Evolutionary conservation across 2,888 invertebrate species (phyloP), one percentile per base, ranked within the genome.

Genomic region (Gibbula magus): DNA sequence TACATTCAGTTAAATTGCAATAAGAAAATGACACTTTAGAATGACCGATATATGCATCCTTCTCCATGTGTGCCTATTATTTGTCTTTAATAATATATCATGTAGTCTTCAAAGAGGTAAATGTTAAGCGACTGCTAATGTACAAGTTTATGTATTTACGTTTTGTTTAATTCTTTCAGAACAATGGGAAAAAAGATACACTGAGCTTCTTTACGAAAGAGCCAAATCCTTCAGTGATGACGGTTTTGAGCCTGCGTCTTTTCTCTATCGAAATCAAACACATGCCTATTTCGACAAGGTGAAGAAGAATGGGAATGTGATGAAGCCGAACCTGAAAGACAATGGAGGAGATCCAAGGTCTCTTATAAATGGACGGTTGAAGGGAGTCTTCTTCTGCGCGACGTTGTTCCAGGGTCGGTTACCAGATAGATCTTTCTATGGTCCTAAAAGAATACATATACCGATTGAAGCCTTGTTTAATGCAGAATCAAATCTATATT

Each of bases 361-460:
- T 7, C 29, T 22, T n/a, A 75, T 75, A 18, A 75, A 75, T 51
- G 29, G 52, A 8, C 45, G 8, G 25, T 29, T 53, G 10, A 2
- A 75, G 18, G 75, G 75, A 51, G 25, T 75, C 10, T 75, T 75
- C 25, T 75, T 75, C n/a, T 16, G n/a, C 20, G 75, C 51, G n/a
- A 51, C 75, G 1, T 52, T 52, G 13, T 18, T 18, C n/a, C 2
- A 10, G n/a, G 53, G 53, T 18, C 2, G 18, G 0, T 20, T 52
- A 53, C 75, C 75, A 45, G 10, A 39, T 2, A 22, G 13, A 18
- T 52, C 25, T 16, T 29, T 18, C n/a, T 75, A 18, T 13, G 75
- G 75, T 16, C 13, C 20, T 52, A 52, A 20, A 29, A 45, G 75
- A 16, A 51, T 75, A 22, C 20, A 25, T 45, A 25, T 75, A 25